Evolutionary conservation across 2,113 vertebrate genomes (phyloP).

Genomic region (Gymnobelideus leadbeateri): DNA sequence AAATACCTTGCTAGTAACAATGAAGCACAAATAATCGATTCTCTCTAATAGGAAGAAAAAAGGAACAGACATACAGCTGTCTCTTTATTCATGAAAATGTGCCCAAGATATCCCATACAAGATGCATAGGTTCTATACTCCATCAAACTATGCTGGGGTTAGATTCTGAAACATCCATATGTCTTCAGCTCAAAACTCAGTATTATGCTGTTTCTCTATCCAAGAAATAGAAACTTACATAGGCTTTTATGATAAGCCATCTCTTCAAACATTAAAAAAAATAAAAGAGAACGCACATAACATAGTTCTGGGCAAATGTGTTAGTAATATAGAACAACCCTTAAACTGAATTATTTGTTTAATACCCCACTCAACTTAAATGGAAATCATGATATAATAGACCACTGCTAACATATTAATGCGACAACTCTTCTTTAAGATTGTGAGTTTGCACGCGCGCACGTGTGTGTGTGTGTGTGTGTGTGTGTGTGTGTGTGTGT

Average conservation of each 20-base stretch:
- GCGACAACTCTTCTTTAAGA: neutral
- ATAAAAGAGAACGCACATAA: neutral
- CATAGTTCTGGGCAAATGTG: neutral
- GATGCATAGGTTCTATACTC: neutral
- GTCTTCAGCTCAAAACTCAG: slow-evolving; percentile 14
- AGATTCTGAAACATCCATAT: neutral
- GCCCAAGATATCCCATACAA: neutral
- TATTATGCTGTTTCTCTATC: neutral
- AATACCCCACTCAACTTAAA: neutral
- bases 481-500: too few relatives aligned
- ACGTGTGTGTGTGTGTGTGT: too few relatives aligned
- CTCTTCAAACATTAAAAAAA: neutral
- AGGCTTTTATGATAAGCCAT: neutral
- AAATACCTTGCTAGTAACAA: neutral
- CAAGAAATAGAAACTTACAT: neutral
- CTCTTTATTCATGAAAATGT: slow-evolving; percentile 13
- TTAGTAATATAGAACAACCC: neutral
- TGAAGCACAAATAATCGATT: neutral
- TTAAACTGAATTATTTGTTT: neutral
- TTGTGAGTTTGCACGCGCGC: too few relatives aligned
- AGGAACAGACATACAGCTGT: slow-evolving; percentile 29
- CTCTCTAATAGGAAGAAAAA: neutral
- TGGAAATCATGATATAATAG: slow-evolving; percentile 19
- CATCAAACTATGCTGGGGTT: neutral
- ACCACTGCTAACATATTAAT: neutral